A percentile compares a stretch with the other conserved stretches of the same genome.
Evolutionary conservation across 1,140 invertebrate species (phyloP).

Genomic region (Drosophila melanogaster): DNA sequence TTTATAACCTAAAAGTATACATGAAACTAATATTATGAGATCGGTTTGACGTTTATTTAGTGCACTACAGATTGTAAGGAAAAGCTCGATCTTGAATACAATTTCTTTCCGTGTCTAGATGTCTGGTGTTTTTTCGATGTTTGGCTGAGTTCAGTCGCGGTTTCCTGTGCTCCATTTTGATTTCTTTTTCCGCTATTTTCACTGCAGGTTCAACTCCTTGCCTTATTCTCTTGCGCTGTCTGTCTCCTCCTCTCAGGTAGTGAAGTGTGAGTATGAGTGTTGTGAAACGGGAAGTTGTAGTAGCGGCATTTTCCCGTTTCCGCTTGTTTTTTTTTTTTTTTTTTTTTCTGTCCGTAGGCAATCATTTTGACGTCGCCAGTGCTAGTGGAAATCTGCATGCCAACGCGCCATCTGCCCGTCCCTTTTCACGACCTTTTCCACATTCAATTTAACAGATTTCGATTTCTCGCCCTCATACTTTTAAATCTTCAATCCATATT

Average conservation of each 20-base stretch:
- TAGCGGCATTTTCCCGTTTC: slow-evolving; percentile 63
- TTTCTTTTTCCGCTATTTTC: slow-evolving; percentile 39
- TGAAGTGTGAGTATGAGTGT: slow-evolving; percentile 20
- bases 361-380: slow-evolving; percentile 13
- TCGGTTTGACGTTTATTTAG: too few relatives aligned
- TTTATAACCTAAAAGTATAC: too few relatives aligned
- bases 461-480: slow-evolving; percentile 6
- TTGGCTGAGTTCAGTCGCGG: slow-evolving; percentile 23
- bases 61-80: too few relatives aligned
- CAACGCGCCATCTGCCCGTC: not conserved
- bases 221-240: slow-evolving; percentile 1
- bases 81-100: too few relatives aligned
- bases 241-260: slow-evolving; percentile 11
- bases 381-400: slow-evolving; percentile 58
- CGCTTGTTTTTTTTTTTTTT: slow-evolving; percentile 9
- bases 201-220: slow-evolving; percentile 33
- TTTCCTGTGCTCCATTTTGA: slow-evolving; percentile 28
- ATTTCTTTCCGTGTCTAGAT: slow-evolving; percentile 3
- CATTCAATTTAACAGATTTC: slow-evolving; percentile 9
- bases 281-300: slow-evolving; percentile 49
- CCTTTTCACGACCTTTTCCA: slow-evolving; percentile 11
- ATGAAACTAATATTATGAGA: too few relatives aligned
- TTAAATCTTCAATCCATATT: slow-evolving; percentile 48
- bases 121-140: slow-evolving; percentile 6
- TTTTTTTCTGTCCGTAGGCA: slow-evolving; percentile 13